phyloP scores from a whole-genome alignment of 2,797 vertebrate genomes.

The Ispidina picta region DNA sequence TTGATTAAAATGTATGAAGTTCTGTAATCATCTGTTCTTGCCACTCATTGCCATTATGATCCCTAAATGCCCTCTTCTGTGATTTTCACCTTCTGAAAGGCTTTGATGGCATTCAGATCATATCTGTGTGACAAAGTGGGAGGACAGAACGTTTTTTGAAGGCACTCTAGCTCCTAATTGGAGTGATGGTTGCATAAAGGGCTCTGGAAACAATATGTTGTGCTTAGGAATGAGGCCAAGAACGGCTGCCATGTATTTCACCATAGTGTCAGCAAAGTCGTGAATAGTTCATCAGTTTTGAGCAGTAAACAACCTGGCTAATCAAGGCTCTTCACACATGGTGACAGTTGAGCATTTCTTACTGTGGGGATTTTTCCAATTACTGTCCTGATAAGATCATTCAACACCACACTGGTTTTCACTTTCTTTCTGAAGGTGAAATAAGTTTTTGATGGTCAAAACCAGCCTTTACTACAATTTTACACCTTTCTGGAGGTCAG shows the following conservation, averaged over 20 bases:
- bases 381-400: conserved; percentile 25
- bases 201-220: background rate
- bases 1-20: conserved; percentile 66
- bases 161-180: conserved; percentile 55
- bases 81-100: conserved; percentile 39
- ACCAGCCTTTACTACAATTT: background rate
- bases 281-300: background rate
- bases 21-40: conserved; percentile 48
- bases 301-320: conserved; percentile 60
- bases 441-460: background rate
- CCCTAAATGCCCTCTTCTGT: conserved; percentile 34
- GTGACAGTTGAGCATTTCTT: conserved; percentile 36
- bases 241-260: conserved; percentile 8
- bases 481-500: background rate
- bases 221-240: conserved; percentile 38
- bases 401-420: background rate
- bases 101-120: conserved; percentile 26
- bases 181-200: conserved; percentile 49
- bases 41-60: conserved; percentile 36
- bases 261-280: background rate
- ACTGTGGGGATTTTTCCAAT: conserved; percentile 29
- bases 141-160: conserved; percentile 53
- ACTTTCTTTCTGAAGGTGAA: background rate
- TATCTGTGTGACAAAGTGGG: conserved; percentile 41
- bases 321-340: conserved; percentile 25